Percentiles rank a stretch among this genome's conserved stretches.
Evolutionary conservation across 1,140 invertebrate genomes (phyloP).

Genomic region (Argopecten irradians): DNA sequence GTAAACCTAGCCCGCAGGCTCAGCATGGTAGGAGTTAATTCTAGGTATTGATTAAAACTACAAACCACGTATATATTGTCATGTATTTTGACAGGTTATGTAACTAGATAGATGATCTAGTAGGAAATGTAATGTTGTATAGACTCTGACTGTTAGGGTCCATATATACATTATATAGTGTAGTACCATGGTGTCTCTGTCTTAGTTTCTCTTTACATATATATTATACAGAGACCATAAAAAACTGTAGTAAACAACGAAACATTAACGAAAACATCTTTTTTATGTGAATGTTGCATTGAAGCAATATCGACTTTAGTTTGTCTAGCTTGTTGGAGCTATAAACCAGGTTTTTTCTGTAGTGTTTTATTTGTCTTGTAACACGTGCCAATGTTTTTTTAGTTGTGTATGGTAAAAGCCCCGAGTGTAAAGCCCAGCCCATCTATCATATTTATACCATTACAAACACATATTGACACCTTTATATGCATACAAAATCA

Average conservation of each 20-base stretch:
- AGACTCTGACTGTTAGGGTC: background rate
- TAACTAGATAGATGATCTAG: background rate
- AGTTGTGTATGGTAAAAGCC: background rate
- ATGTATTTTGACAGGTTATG: background rate
- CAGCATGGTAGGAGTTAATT: background rate
- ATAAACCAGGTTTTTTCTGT: background rate
- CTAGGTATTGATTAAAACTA: background rate
- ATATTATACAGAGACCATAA: background rate
- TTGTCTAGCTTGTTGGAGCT: background rate
- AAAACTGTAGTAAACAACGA: background rate
- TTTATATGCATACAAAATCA: background rate
- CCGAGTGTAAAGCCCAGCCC: background rate
- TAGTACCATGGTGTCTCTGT: background rate
- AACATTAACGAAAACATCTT: background rate
- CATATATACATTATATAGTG: too few species aligned
- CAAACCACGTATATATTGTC: background rate
- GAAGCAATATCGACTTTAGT: background rate
- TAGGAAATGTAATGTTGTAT: background rate
- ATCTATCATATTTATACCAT: conserved; percentile 9
- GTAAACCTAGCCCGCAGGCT: background rate
- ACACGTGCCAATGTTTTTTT: background rate
- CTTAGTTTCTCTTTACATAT: background rate
- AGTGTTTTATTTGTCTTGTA: background rate
- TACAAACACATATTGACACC: conserved; percentile 21
- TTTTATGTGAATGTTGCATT: background rate